Evolutionary conservation across 1,140 invertebrate species (phyloP).

Genomic region (Adelges cooleyi): DNA sequence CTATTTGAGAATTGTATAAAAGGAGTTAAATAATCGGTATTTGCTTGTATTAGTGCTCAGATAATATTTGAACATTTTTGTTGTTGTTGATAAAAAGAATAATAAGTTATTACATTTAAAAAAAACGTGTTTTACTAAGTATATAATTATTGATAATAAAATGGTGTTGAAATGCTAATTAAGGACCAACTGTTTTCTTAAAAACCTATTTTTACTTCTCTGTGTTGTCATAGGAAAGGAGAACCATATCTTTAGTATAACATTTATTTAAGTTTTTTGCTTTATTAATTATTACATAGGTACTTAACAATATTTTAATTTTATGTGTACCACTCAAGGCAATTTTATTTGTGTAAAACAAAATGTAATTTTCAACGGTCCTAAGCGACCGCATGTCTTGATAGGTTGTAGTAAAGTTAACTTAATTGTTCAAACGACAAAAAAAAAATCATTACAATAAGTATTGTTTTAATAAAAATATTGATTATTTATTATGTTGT

Average conservation of each 20-base stretch:
- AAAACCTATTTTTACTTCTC: constrained; percentile 28
- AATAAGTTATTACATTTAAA: constrained; percentile 27
- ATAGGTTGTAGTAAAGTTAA: constrained; percentile 12
- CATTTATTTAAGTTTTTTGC: constrained; percentile 1
- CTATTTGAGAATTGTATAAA: constrained; percentile 29
- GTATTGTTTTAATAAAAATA: constrained; percentile 15
- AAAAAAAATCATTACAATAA: constrained; percentile 10
- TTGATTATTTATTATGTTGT: constrained; percentile 29
- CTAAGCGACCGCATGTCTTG: background rate
- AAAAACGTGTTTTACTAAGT: constrained; percentile 20
- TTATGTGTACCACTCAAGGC: too few relatives aligned
- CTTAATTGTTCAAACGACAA: background rate
- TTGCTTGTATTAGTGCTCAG: constrained; percentile 28
- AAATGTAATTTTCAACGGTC: too few relatives aligned
- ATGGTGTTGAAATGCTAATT: constrained; percentile 26
- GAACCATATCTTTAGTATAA: constrained; percentile 25
- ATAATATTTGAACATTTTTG: constrained; percentile 28
- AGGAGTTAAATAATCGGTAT: constrained; percentile 29
- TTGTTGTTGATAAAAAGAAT: constrained; percentile 23
- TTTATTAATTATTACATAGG: background rate
- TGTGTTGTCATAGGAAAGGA: constrained; percentile 25
- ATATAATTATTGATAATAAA: constrained; percentile 14
- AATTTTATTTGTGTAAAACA: too few relatives aligned
- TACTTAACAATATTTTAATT: too few relatives aligned
- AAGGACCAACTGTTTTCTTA: constrained; percentile 28